Evolutionary conservation across 2,113 vertebrate genomes (phyloP), one percentile per base, ranked within the genome.

Genomic region (Melanostigma gelatinosum): DNA sequence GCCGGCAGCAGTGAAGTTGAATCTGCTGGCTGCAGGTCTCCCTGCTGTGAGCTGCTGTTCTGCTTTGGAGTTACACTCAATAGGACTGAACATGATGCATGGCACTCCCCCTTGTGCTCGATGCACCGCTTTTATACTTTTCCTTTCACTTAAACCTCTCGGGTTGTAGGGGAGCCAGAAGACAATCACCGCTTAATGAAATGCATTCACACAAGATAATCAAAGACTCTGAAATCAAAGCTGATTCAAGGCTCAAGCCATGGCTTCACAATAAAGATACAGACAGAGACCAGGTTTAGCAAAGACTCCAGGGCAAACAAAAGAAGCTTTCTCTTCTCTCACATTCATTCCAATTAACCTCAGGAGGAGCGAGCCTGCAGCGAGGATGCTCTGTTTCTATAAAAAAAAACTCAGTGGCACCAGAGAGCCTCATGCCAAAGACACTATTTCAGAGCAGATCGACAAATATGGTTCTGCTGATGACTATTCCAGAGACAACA

Each of bases 401-500:
- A 66, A 50, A 20, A 72, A 71, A 58, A 74, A 58, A 13, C 38
- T 75, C 32, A 29, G 52, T 24, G 54, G 55, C 60, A 66, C 36
- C 60, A 65, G n/a, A 64, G 40, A 75, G 36, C 52, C 52, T 54
- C 40, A 80, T 29, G 71, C n/a, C 69, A 68, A 50, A 52, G 46
- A 27, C 24, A 63, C 7, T 15, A 57, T 64, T 65, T 63, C 29
- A 32, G 40, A 61, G 60, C 29, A 71, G 63, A 74, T 54, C 20
- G 8, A 75, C 69, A 71, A 83, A 62, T 20, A 24, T 5, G 10
- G 62, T 46, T 70, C 54, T 18, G 64, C 61, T 87, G 76, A 83
- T 67, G 63, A 63, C 75, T 75, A 77, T 83, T 75, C 15, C 82
- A 84, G 77, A 81, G 44, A 55, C 58, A 72, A 85, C 69, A 83